Percentiles rank a stretch among this genome's conserved stretches.
Evolutionary conservation across 1,140 invertebrate species (phyloP).

Genomic region (Diploscapter pachys): DNA sequence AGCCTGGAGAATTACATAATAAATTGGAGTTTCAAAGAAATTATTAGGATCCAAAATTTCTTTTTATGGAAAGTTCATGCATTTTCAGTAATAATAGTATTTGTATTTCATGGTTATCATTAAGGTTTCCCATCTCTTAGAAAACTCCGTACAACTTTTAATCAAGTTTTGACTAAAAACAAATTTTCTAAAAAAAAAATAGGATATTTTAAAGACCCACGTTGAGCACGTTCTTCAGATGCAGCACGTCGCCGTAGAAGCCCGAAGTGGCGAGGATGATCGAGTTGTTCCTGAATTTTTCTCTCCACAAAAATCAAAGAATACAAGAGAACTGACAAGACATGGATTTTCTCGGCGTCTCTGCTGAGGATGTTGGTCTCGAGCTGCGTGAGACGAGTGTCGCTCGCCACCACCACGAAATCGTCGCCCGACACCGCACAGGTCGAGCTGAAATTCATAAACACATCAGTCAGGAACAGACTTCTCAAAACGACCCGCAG

Average conservation of each 20-base stretch:
- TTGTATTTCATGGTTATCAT: too few species aligned
- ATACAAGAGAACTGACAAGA: conserved; percentile 58
- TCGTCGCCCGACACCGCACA: conserved; percentile 84
- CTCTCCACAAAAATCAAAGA: conserved; percentile 8
- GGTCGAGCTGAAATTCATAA: conserved; percentile 59
- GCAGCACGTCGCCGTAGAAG: conserved; percentile 96
- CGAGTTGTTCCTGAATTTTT: conserved; percentile 66
- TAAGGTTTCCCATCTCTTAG: too few species aligned
- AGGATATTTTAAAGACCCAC: conserved; percentile 69
- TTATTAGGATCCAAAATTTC: background rate
- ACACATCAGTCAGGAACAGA: conserved; percentile 5
- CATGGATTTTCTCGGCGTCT: conserved; percentile 69
- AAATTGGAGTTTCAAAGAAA: conserved; percentile 6
- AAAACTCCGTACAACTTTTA: too few species aligned
- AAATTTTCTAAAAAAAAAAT: conserved; percentile 3
- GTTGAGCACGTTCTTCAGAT: conserved; percentile 78
- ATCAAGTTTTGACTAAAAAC: too few species aligned
- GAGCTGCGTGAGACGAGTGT: conserved; percentile 78
- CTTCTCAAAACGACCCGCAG: background rate
- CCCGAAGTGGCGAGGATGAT: conserved; percentile 85
- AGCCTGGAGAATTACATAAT: conserved; percentile 37
- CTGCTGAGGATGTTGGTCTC: conserved; percentile 85
- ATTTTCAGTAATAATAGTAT: too few species aligned
- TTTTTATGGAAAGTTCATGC: too few species aligned
- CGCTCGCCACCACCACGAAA: conserved; percentile 80